Evolutionary conservation across 2,113 vertebrate genomes (phyloP).

Genomic region (Austrofundulus limnaeus): DNA sequence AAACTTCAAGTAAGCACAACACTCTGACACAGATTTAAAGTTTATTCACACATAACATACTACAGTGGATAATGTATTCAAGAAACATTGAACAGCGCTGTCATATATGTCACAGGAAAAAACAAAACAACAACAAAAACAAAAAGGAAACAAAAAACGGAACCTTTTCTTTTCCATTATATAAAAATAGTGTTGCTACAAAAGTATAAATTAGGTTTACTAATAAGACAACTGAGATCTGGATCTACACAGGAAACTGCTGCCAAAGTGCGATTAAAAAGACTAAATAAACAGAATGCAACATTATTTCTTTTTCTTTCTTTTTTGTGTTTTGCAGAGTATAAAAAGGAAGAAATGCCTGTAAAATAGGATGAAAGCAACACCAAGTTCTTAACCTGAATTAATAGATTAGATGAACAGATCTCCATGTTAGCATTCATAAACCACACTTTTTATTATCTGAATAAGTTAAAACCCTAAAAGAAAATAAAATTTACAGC

Average conservation of each 20-base stretch:
- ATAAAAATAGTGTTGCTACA: slow-evolving; percentile 99
- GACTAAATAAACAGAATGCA: slow-evolving; percentile 71
- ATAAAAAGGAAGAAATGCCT: slow-evolving; percentile 73
- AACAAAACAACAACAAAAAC: slow-evolving; percentile 13
- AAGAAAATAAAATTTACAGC: slow-evolving; percentile 71
- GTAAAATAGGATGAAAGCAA: slow-evolving; percentile 75
- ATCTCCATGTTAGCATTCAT: slow-evolving; percentile 69
- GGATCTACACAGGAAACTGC: slow-evolving; percentile 83
- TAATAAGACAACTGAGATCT: slow-evolving; percentile 85
- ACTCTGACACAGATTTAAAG: slow-evolving; percentile 69
- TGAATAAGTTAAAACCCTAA: slow-evolving; percentile 76
- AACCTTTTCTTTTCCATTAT: slow-evolving; percentile 89
- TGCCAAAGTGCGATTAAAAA: slow-evolving; percentile 82
- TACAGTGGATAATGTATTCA: slow-evolving; percentile 91
- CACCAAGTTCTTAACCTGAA: slow-evolving; percentile 73
- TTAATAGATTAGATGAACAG: slow-evolving; percentile 63
- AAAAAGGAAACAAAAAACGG: slow-evolving; percentile 78
- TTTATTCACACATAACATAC: slow-evolving; percentile 96
- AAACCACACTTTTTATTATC: slow-evolving; percentile 62
- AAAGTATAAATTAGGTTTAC: slow-evolving; percentile 99
- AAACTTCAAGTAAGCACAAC: background rate
- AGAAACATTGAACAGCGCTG: slow-evolving; percentile 89
- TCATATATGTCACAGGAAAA: slow-evolving; percentile 81
- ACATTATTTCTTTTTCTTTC: no score
- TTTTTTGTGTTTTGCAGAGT: slow-evolving; percentile 71